Evolutionary conservation across 2,113 vertebrate species (phyloP).

Genomic region (Gracilinanus agilis): DNA sequence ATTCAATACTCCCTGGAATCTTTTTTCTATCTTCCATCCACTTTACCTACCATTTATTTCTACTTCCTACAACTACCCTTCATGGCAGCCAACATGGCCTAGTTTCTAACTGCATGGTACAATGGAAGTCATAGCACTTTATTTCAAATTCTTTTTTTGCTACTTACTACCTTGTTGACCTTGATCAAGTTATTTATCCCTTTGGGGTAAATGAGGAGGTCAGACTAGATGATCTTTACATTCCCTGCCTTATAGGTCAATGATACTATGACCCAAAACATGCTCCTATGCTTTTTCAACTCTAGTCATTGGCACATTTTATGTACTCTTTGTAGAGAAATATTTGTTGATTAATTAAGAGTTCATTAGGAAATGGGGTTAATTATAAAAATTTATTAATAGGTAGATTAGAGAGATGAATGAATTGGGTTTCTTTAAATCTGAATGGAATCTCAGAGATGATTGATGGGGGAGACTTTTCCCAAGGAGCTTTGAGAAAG

Average conservation of each 20-base stretch:
- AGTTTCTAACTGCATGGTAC: neutral
- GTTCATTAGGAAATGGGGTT: no score
- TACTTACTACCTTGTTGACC: no score
- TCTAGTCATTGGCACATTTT: neutral
- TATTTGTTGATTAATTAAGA: no score
- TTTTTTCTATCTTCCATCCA: neutral
- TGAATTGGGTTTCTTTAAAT: no score
- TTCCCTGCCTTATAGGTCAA: neutral
- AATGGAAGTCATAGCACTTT: neutral
- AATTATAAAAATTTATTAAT: no score
- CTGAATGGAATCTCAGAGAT: no score
- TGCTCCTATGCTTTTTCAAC: neutral
- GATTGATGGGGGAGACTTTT: no score
- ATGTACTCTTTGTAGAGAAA: no score
- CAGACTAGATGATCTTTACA: no score
- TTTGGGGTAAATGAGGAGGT: neutral
- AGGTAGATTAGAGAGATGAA: no score
- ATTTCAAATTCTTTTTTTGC: neutral
- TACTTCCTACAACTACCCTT: neutral
- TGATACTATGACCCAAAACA: neutral
- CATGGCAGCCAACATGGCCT: neutral
- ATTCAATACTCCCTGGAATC: neutral
- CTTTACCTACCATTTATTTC: neutral
- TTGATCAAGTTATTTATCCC: neutral
- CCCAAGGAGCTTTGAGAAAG: no score